Evolutionary conservation across 2,113 vertebrate species (phyloP), one percentile per base, ranked within the genome.

Genomic region (Labeo rohita): DNA sequence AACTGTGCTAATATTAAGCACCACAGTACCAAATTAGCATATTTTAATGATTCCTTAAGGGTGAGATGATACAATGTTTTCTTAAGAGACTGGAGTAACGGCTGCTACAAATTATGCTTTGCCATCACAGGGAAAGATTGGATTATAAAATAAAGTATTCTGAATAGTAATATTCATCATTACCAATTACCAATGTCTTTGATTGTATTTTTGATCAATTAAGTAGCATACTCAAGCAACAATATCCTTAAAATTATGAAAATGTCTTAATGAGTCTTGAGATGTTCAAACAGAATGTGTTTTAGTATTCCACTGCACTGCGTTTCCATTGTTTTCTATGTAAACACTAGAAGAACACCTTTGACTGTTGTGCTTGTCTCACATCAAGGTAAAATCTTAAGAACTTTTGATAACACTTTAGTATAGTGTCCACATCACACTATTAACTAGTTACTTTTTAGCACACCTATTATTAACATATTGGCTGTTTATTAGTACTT

Each of bases 1-100:
- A n/a, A n/a, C 43, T 47, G 72, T 23, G 21, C 43, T 47, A 45
- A 74, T 74, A 23, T 74, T 23, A 74, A 74, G 72, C 72, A 49
- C 10, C 45, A 49, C 10, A 23, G 72, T 21, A n/a, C 2, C 43
- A 47, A 23, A 49, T 74, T 23, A 75, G 21, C 72, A 75, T 75
- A 15, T 75, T 75, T 75, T 49, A 66, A 66, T 66, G 63, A 66
- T 34, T 66, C 23, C 63, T 66, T 66, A 75, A 50, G 45, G 45
- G 12, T 28, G 45, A 50, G 45, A 50, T 74, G 2, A 74, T 75
- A 28, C 45, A 28, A 23, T 15, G 11, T 28, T 49, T 49, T 23
- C 45, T 49, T 13, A 23, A 74, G 45, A 74, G 72, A 74, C 43
- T 47, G 43, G 39, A 73, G 70, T 47, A 47, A 18, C 1, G 65